Conservation (phyloP, 2,113 vertebrate genomes). For the Leucoraja erinaceus region DNA sequence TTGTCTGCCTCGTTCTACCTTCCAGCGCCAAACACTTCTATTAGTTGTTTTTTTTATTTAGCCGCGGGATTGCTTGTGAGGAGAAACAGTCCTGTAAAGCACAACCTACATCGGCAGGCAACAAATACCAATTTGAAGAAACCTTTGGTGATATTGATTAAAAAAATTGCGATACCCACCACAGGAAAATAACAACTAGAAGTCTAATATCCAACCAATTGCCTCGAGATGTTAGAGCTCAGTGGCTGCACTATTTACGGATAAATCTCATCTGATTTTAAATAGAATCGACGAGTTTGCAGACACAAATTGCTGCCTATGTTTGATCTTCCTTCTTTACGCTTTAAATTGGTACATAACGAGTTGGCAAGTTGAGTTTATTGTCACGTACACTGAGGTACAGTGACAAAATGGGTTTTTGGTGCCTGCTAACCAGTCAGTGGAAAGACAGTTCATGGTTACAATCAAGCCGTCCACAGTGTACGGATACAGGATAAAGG, state of each 20-base stretch:
- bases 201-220: not conserved
- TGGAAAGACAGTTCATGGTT: too few species aligned
- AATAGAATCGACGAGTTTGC: not conserved
- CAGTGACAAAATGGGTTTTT: too few species aligned
- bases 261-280: not conserved
- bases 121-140: not conserved
- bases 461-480: too few species aligned
- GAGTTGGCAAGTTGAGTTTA: too few species aligned
- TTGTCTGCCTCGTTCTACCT: not conserved
- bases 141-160: not conserved
- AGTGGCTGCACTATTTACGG: not conserved
- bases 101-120: not conserved
- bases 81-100: not conserved
- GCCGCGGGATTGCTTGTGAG: not conserved
- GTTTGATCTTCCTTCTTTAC: too few species aligned
- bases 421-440: too few species aligned
- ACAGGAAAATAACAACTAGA: not conserved
- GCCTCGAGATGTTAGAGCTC: not conserved
- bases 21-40: slow-evolving; percentile 18
- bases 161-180: not conserved
- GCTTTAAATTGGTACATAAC: too few species aligned
- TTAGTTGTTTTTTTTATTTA: not conserved
- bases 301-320: not conserved
- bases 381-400: too few species aligned
- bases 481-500: too few species aligned